Percentiles rank a stretch among this genome's conserved stretches.
Evolutionary conservation across 2,113 vertebrate species (phyloP).

Genomic region (Phainopepla nitens): DNA sequence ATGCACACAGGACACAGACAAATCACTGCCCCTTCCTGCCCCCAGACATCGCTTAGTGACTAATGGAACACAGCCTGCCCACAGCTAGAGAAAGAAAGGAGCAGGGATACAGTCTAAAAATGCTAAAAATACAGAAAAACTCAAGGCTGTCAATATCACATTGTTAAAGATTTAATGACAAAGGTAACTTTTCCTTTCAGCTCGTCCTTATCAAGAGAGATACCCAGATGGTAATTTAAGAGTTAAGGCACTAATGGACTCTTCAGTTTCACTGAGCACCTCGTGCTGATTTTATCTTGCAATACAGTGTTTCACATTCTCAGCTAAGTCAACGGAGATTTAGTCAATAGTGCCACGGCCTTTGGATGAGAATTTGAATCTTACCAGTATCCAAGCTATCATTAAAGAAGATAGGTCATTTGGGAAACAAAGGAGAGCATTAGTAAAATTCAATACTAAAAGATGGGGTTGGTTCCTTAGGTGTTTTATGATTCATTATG

Average conservation of each 20-base stretch:
- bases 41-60: slow-evolving; percentile 19
- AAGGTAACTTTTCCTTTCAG: slow-evolving; percentile 37
- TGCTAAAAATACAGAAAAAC: slow-evolving; percentile 43
- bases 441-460: slow-evolving; percentile 60
- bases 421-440: slow-evolving; percentile 22
- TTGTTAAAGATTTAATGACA: slow-evolving; percentile 57
- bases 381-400: slow-evolving; percentile 36
- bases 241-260: slow-evolving; percentile 70
- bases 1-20: slow-evolving; percentile 60
- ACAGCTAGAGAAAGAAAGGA: slow-evolving; percentile 47
- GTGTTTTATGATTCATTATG: slow-evolving; percentile 30
- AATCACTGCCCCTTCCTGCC: slow-evolving; percentile 49
- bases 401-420: slow-evolving; percentile 41
- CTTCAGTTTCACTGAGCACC: slow-evolving; percentile 61
- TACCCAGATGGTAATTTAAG: background rate
- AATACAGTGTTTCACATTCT: slow-evolving; percentile 84
- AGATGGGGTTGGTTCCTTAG: slow-evolving; percentile 1
- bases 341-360: slow-evolving; percentile 76
- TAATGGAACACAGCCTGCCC: slow-evolving; percentile 60
- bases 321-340: slow-evolving; percentile 83
- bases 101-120: slow-evolving; percentile 36
- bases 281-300: slow-evolving; percentile 80
- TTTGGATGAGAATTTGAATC: slow-evolving; percentile 56
- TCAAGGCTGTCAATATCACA: slow-evolving; percentile 25
- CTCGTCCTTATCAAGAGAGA: slow-evolving; percentile 28